Base-by-base conservation (phyloP, 2,113 vertebrate species). In the Notarius quadriscutis region DNA sequence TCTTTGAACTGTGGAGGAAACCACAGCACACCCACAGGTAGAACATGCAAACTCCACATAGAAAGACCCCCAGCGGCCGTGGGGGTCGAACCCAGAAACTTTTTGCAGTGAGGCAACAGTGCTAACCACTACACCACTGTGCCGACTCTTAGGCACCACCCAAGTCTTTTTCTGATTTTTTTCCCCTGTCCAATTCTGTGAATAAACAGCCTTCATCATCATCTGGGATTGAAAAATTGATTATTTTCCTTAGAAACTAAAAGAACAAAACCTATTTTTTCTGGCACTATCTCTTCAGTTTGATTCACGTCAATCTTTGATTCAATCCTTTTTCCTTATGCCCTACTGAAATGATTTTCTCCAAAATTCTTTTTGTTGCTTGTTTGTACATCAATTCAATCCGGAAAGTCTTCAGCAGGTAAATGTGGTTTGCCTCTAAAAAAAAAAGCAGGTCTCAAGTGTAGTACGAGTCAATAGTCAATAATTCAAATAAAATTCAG, bases 141-240 rank as follows among this genome's bases (percentile, higher is more conserved):
- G 41, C 41, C 41, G 41, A 41, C 41, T 41, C 3, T 41, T 41
- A 41, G 41, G 41, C 71, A 17, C 17, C 41, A 41, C 18, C n/a
- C 1, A 53, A 60, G 27, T 48, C 20, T 0, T 85, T 34, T 55
- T 83, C 85, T 30, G 48, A 14, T 65, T 55, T 63, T 7, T 79
- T 25, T 63, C 14, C 12, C 50, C n/a, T 81, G 9, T 48, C 57
- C 81, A 81, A 9, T 72, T 71, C 41, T 48, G 58, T 63, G 62
- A 65, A 82, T 82, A 65, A 82, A 82, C 77, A 82, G 18, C 55
- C 34, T 63, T 34, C 30, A 7, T n/a, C 34, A 51, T 50, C 81
- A 1, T 82, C 81, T 65, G 10, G 81, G 34, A 9, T 12, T 62
- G 34, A 82, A 85, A 57, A 84, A 50, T 48, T 1, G 9, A 51